These are phyloP conservation scores for Dynastes hyllus DNA, from an alignment of 2,888 invertebrate genomes.

Conservation along the genomic window DNA sequence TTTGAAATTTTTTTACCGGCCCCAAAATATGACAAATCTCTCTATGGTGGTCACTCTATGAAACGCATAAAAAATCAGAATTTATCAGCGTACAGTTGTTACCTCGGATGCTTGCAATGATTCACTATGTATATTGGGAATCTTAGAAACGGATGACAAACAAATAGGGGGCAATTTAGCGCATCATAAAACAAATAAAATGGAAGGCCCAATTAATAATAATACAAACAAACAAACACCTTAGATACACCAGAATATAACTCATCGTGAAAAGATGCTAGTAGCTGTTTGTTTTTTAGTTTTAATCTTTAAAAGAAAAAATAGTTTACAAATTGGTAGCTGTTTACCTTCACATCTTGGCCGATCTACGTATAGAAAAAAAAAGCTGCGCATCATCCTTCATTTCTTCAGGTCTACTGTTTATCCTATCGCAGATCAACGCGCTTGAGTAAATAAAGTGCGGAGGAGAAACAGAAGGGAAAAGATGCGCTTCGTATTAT, in stretches of 20 bases:
- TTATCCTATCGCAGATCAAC: conserved; percentile 2
- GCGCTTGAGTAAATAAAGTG: neutral
- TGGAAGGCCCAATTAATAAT: neutral
- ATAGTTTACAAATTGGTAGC: neutral
- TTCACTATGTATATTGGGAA: too few relatives aligned
- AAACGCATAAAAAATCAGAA: too few relatives aligned
- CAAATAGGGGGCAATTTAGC: too few relatives aligned
- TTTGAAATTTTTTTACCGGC: too few relatives aligned
- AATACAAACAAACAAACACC: neutral
- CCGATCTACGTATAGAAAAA: neutral
- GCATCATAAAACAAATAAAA: neutral
- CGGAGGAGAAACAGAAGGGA: neutral
- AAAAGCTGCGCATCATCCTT: conserved; percentile 1
- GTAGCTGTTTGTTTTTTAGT: neutral
- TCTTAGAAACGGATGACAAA: too few relatives aligned
- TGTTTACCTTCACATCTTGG: neutral
- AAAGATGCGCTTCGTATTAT: neutral
- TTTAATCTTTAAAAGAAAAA: neutral
- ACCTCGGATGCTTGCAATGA: too few relatives aligned
- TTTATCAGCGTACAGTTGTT: too few relatives aligned
- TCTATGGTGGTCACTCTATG: too few relatives aligned
- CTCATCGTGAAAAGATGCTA: neutral
- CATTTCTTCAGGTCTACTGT: neutral
- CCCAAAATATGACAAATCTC: too few relatives aligned
- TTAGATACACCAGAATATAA: neutral